Percentiles rank a stretch among this genome's conserved stretches.
These are phyloP conservation scores for Zelleria hepariella DNA, from an alignment of 2,888 invertebrate genomes.

Conservation along the genomic window DNA sequence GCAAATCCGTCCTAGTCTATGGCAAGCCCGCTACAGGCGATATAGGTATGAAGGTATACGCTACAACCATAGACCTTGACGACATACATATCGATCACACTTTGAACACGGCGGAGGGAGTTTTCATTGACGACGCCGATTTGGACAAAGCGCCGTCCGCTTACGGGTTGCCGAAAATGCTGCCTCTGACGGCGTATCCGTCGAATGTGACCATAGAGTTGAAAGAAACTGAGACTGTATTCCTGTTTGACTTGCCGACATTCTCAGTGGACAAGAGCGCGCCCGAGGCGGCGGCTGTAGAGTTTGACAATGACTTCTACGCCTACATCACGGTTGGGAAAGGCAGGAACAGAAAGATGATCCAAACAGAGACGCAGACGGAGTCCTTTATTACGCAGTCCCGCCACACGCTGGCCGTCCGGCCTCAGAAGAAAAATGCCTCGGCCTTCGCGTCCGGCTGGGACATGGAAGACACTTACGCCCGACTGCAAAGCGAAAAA, in stretches of 20 bases:
- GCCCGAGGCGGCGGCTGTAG: constrained; percentile 68
- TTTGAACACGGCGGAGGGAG: constrained; percentile 50
- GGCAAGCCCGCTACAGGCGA: too few species aligned
- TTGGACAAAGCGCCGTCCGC: constrained; percentile 53
- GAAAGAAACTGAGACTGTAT: constrained; percentile 76
- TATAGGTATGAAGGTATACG: constrained; percentile 50
- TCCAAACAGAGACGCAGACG: constrained; percentile 81
- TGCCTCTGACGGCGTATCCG: constrained; percentile 53
- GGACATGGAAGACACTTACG: constrained; percentile 83
- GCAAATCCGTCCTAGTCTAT: constrained; percentile 24
- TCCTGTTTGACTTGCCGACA: constrained; percentile 76
- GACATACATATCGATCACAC: constrained; percentile 66
- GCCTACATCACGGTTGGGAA: constrained; percentile 77
- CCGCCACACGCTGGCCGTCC: constrained; percentile 73
- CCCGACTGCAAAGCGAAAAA: constrained; percentile 41
- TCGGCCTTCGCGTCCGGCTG: constrained; percentile 80
- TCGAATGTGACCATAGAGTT: constrained; percentile 74
- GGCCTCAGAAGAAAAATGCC: constrained; percentile 67
- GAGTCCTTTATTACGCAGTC: constrained; percentile 73
- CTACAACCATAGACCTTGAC: constrained; percentile 65
- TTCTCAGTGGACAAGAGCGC: constrained; percentile 74
- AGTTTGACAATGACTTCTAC: constrained; percentile 77
- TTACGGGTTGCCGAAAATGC: constrained; percentile 45
- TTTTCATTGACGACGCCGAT: constrained; percentile 26
- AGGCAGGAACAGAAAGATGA: constrained; percentile 76